These are phyloP conservation scores for Dinocampus coccinellae DNA, from an alignment of 2,888 invertebrate species.

Conservation along the genomic window DNA sequence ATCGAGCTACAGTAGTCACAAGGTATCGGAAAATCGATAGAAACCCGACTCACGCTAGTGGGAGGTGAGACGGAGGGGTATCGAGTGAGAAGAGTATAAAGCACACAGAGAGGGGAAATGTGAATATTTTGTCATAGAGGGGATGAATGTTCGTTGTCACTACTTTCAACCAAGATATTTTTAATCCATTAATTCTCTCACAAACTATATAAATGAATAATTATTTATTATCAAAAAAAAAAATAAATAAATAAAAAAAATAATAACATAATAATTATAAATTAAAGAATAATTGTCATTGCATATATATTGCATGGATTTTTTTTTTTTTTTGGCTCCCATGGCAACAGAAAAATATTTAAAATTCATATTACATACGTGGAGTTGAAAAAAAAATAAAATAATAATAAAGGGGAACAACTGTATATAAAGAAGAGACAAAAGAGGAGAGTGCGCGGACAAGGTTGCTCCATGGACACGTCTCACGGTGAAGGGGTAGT, in stretches of 20 bases:
- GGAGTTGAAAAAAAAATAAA: background rate
- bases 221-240: too few species aligned
- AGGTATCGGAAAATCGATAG: slow-evolving; percentile 69
- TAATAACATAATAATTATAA: background rate
- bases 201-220: too few species aligned
- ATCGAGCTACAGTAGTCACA: slow-evolving; percentile 66
- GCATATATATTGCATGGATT: too few species aligned
- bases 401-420: background rate
- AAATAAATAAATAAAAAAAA: background rate
- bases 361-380: background rate
- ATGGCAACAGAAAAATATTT: background rate
- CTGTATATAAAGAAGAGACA: background rate
- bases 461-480: slow-evolving; percentile 4
- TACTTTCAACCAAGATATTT: background rate
- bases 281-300: background rate
- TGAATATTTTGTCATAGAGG: slow-evolving; percentile 19
- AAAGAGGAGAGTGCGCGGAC: slow-evolving; percentile 22
- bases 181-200: background rate
- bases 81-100: slow-evolving; percentile 31
- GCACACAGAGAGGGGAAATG: slow-evolving; percentile 24
- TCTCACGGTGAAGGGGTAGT: background rate
- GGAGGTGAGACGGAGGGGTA: slow-evolving; percentile 44
- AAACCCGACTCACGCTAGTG: slow-evolving; percentile 61
- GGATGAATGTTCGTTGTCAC: background rate
- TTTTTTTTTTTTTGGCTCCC: background rate